Base-by-base conservation (phyloP, 2,888 invertebrate species). In the Stenurella melanura region DNA sequence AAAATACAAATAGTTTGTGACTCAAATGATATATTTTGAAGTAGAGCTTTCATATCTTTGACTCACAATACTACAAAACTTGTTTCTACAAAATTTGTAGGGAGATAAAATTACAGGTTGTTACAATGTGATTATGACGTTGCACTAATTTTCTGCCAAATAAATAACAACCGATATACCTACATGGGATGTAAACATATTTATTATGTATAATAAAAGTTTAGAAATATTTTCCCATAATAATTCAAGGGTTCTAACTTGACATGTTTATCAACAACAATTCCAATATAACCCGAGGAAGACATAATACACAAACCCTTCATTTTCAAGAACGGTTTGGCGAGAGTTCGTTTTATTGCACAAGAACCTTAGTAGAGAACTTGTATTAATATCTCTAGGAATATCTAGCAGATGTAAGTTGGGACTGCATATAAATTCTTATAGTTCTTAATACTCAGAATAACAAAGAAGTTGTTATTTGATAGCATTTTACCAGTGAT, bases 261-360 rank as follows among this genome's bases (percentile, higher is more conserved):
- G 84, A 84, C 83, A 81, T 85, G 85, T 85, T 85, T 85, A 85
- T 85, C 85, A 84, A 85, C 83, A 82, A 75, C 70, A 75, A 58
- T 56, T 26, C 30, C 68, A 15, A 30, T 68, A 42, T 64, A 72
- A 60, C 50, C 67, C 68, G 70, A 79, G 70, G 75, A 79, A 78
- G 79, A 74, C 72, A 67, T 74, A 74, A 80, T 76, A 77, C 38
- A 57, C 67, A 38, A 70, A 79, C 79, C 78, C 81, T 78, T 80
- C 67, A 60, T 63, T 56, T 76, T 75, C 73, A 66, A 76, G 64
- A 80, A 67, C 75, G 54, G 50, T 75, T 78, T 68, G 73, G 74
- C 75, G 61, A 78, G 71, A 76, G 30, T 73, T 70, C 19, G 56
- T 78, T 80, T 80, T 80, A 80, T 77, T 73, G 76, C 75, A 69